Percentiles rank a stretch among this genome's conserved stretches.
phyloP scores from a whole-genome alignment of 2,113 vertebrate species.

The Vireo altiloquus region DNA sequence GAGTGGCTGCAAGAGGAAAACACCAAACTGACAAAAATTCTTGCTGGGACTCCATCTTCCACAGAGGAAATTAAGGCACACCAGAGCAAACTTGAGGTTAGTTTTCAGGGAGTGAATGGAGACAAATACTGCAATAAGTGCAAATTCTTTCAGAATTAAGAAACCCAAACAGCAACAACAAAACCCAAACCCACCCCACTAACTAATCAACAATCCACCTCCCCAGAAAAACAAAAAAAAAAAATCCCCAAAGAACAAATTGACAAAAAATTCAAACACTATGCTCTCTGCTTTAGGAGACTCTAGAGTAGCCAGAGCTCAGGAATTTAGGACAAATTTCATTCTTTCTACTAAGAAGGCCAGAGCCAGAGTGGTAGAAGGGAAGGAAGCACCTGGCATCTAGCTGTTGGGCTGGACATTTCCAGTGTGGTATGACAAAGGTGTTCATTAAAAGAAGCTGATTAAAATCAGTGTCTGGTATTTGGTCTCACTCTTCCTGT shows the following conservation, averaged over 20 bases:
- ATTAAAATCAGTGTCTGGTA: neutral
- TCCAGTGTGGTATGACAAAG: neutral
- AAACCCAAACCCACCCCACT: neutral
- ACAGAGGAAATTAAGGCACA: conserved; percentile 57
- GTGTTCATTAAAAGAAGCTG: neutral
- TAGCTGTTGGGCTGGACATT: neutral
- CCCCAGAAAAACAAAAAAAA: neutral
- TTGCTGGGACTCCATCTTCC: conserved; percentile 13
- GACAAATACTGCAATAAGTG: neutral
- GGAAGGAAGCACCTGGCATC: neutral
- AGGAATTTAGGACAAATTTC: neutral
- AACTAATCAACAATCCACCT: neutral
- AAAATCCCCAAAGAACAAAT: neutral
- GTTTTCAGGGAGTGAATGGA: conserved; percentile 6
- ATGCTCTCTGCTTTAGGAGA: neutral
- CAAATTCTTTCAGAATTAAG: neutral
- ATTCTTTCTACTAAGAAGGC: neutral
- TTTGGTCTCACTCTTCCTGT: neutral
- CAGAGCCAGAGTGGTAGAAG: neutral
- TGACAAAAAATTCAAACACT: neutral
- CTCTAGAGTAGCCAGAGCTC: neutral
- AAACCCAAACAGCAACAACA: neutral
- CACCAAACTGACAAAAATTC: conserved; percentile 69
- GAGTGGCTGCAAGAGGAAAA: conserved; percentile 82
- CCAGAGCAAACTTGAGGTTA: conserved; percentile 78